These are phyloP conservation scores for Zoanthus solanderi DNA, from an alignment of 92 coral and sea anemone species.

Conservation along the genomic window DNA sequence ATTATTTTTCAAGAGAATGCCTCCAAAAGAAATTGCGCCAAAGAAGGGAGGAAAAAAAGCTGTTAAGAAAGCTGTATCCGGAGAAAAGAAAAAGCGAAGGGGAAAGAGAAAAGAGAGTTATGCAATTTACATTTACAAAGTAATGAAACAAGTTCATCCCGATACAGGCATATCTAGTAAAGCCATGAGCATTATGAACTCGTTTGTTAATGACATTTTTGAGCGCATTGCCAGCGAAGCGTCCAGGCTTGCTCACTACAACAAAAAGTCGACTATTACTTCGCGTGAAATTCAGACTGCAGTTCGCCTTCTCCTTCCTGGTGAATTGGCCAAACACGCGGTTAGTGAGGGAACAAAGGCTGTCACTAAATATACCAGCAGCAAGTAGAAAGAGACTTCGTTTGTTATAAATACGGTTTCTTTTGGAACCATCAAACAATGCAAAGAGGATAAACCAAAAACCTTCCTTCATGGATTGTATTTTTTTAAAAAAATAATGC, in stretches of 20 bases:
- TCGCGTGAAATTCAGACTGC: constrained; percentile 49
- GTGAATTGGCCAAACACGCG: constrained; percentile 39
- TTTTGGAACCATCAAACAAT: too few species aligned
- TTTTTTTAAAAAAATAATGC: too few species aligned
- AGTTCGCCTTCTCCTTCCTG: constrained; percentile 39
- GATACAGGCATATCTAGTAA: constrained; percentile 37
- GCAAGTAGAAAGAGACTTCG: constrained; percentile 11
- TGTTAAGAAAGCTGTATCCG: constrained; percentile 50
- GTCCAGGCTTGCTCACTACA: constrained; percentile 29
- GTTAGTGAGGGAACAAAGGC: constrained; percentile 40
- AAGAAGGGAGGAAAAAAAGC: constrained; percentile 57
- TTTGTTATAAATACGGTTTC: too few species aligned
- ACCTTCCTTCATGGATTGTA: too few species aligned
- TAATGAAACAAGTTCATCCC: constrained; percentile 42
- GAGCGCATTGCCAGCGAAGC: constrained; percentile 52
- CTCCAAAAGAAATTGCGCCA: constrained; percentile 39
- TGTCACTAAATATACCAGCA: constrained; percentile 41
- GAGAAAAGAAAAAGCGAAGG: constrained; percentile 23
- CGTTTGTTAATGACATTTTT: constrained; percentile 31
- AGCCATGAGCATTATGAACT: constrained; percentile 45
- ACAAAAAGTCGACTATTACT: constrained; percentile 37
- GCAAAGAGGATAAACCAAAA: too few species aligned
- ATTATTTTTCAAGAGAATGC: constrained; percentile 5
- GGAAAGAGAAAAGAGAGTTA: constrained; percentile 32
- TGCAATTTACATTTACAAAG: constrained; percentile 35